Percentiles rank a stretch among this genome's conserved stretches.
Evolutionary conservation across 1,140 invertebrate genomes (phyloP).

Genomic region (Vanessa tameamea): DNA sequence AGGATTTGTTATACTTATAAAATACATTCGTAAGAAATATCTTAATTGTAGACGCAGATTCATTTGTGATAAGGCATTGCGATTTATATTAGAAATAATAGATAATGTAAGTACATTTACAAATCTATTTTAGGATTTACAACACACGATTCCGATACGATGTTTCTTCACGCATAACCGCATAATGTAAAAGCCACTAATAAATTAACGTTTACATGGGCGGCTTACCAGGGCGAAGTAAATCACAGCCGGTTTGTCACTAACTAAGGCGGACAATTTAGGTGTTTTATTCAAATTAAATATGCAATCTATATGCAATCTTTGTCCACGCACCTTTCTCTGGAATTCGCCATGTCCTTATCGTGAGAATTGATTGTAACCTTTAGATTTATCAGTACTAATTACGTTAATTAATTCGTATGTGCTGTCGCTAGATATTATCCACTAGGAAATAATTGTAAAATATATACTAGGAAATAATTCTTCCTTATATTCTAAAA

Average conservation of each 20-base stretch:
- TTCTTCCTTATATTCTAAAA: neutral
- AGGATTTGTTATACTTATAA: too few relatives aligned
- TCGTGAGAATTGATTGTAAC: constrained; percentile 30
- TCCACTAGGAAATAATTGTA: constrained; percentile 7
- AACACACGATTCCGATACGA: neutral
- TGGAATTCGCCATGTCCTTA: constrained; percentile 42
- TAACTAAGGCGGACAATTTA: constrained; percentile 40
- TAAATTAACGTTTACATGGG: constrained; percentile 27
- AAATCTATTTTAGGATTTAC: too few relatives aligned
- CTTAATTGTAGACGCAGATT: too few relatives aligned
- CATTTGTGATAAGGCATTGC: too few relatives aligned
- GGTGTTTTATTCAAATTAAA: constrained; percentile 40
- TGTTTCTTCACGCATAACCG: neutral
- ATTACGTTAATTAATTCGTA: constrained; percentile 24
- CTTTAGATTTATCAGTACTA: constrained; percentile 20
- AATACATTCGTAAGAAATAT: too few relatives aligned
- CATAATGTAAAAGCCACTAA: constrained; percentile 11
- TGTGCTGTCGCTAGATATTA: constrained; percentile 5
- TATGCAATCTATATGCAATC: constrained; percentile 42
- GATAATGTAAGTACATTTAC: too few relatives aligned
- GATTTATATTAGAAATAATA: too few relatives aligned
- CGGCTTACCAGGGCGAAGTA: constrained; percentile 23
- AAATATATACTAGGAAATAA: neutral
- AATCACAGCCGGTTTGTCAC: constrained; percentile 35
- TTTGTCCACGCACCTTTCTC: constrained; percentile 46